These are phyloP conservation scores for Galaxias olidus DNA, from an alignment of 2,797 vertebrate species.

Conservation along the genomic window DNA sequence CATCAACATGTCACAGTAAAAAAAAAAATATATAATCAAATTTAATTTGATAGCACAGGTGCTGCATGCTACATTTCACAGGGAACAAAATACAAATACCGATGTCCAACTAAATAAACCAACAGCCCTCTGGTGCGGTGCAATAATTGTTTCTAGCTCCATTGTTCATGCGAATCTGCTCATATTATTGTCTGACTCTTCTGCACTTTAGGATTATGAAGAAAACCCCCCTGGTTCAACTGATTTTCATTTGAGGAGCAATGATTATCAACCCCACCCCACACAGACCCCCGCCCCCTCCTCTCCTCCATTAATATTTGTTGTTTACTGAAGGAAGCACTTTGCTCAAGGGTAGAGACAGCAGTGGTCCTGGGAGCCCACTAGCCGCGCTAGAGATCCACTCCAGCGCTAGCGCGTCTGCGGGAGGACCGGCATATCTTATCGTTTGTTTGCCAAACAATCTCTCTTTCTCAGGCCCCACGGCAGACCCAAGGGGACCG, in stretches of 20 bases:
- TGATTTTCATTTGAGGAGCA: conserved; percentile 10
- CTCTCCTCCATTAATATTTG: background rate
- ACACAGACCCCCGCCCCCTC: background rate
- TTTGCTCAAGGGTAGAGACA: conserved; percentile 8
- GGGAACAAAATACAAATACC: background rate
- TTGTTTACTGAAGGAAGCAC: conserved; percentile 9
- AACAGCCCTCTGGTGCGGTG: too few relatives aligned
- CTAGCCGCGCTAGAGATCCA: background rate
- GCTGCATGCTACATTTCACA: background rate
- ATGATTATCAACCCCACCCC: conserved; percentile 6
- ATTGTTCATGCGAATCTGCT: background rate
- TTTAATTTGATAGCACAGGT: conserved; percentile 8
- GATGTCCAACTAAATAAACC: background rate
- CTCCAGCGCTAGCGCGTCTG: background rate
- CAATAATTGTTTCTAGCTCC: background rate
- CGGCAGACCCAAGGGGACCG: conserved; percentile 16
- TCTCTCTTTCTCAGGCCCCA: conserved; percentile 33
- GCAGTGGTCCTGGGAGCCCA: background rate
- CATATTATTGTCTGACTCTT: background rate
- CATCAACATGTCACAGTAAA: background rate
- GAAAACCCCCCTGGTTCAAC: conserved; percentile 3
- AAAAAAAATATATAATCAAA: background rate
- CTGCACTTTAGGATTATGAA: background rate
- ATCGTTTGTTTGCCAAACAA: conserved; percentile 41
- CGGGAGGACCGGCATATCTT: conserved; percentile 19